A percentile compares a stretch with the other conserved stretches of the same genome.
These are phyloP conservation scores for Pipistrellus kuhlii DNA, from an alignment of 2,797 vertebrate genomes.

Conservation along the genomic window DNA sequence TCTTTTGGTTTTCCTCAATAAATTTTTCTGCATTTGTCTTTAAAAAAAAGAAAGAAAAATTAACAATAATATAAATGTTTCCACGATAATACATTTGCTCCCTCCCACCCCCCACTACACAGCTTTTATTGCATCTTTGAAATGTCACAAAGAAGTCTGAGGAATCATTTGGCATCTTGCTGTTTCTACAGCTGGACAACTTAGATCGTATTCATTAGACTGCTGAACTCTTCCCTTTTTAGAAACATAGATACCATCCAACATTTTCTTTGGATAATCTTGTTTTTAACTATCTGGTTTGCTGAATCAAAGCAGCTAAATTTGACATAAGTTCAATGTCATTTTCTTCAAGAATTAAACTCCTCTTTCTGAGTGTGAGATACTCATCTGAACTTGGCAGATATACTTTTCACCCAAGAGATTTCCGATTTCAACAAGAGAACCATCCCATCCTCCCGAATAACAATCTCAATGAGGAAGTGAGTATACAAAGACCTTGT, in stretches of 20 bases:
- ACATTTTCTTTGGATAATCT: not conserved
- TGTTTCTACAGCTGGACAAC: not conserved
- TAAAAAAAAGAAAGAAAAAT: slow-evolving; percentile 9
- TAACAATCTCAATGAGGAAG: not conserved
- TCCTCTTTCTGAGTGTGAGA: not conserved
- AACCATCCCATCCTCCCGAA: not conserved
- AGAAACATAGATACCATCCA: not conserved
- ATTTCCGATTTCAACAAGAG: not conserved
- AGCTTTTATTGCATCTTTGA: not conserved
- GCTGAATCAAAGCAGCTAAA: not conserved
- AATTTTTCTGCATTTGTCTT: slow-evolving; percentile 77
- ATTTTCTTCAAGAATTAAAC: not conserved
- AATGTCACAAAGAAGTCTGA: not conserved
- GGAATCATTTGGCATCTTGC: not conserved
- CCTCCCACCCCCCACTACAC: not conserved
- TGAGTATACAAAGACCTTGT: not conserved
- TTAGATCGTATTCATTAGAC: not conserved
- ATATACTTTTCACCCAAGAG: not conserved
- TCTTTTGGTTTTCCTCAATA: slow-evolving; percentile 78
- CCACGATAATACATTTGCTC: not conserved
- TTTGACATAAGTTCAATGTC: not conserved
- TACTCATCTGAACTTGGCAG: not conserved
- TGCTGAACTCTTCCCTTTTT: not conserved
- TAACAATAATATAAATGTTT: not conserved
- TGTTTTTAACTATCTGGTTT: not conserved